phyloP scores from a whole-genome alignment of 1,140 invertebrate genomes.

The Apocrypta bakeri region DNA sequence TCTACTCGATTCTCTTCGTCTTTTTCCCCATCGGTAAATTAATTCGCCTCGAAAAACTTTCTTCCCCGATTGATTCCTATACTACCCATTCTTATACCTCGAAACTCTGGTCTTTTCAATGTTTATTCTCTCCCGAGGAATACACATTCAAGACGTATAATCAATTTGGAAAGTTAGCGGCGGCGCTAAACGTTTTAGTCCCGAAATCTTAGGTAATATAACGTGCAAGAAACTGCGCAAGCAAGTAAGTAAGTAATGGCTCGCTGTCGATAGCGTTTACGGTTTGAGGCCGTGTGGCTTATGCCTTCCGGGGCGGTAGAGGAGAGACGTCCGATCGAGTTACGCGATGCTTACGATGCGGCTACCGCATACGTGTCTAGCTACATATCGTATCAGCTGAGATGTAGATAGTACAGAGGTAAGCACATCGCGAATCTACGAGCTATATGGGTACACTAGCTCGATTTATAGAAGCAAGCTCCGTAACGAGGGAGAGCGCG shows the following conservation, averaged over 20 bases:
- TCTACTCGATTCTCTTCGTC: neutral
- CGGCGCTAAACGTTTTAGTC: neutral
- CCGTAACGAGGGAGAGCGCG: neutral
- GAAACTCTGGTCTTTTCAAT: neutral
- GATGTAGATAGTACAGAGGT: neutral
- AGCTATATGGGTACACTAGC: neutral
- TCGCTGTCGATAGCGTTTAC: slow-evolving; percentile 32
- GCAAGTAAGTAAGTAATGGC: slow-evolving; percentile 37
- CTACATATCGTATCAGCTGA: neutral
- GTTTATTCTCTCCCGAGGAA: neutral
- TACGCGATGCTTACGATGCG: slow-evolving; percentile 26
- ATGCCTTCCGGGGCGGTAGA: neutral
- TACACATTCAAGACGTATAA: neutral
- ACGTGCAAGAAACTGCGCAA: neutral
- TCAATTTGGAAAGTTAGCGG: neutral
- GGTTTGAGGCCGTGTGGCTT: slow-evolving; percentile 23
- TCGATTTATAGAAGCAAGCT: neutral
- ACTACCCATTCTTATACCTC: neutral
- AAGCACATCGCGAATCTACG: slow-evolving; percentile 1
- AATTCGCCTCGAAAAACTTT: neutral
- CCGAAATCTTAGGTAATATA: neutral
- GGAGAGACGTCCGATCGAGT: slow-evolving; percentile 36
- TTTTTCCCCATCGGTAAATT: neutral
- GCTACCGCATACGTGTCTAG: neutral
- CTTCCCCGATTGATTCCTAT: neutral